Evolutionary conservation across 1,140 invertebrate genomes (phyloP).

Genomic region (Trigoniulus corallinus): DNA sequence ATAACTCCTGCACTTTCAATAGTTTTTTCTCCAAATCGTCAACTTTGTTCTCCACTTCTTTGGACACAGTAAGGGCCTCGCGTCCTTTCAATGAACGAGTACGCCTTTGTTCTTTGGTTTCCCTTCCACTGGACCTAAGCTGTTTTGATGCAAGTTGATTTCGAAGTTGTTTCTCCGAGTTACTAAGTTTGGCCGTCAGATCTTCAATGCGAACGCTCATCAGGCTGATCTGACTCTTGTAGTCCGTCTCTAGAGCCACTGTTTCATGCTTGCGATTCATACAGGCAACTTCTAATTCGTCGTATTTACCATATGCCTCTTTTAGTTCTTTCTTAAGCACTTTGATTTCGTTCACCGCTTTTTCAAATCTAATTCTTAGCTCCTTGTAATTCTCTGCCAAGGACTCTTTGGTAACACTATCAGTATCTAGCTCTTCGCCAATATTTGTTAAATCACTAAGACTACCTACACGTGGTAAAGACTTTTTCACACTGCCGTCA

Average conservation of each 20-base stretch:
- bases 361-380: constrained; percentile 53
- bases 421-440: constrained; percentile 35
- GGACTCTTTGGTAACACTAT: neutral
- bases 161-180: constrained; percentile 64
- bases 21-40: constrained; percentile 11
- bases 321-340: constrained; percentile 61
- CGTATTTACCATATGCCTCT: constrained; percentile 58
- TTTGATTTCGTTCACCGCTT: constrained; percentile 61
- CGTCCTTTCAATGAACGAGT: constrained; percentile 56
- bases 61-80: constrained; percentile 57
- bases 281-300: constrained; percentile 56
- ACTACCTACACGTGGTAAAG: constrained; percentile 33
- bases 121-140: constrained; percentile 47
- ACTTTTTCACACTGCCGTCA: neutral
- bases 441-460: constrained; percentile 63
- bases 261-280: constrained; percentile 53
- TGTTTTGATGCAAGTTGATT: constrained; percentile 40
- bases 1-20: constrained; percentile 7
- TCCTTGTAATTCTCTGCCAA: constrained; percentile 57
- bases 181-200: constrained; percentile 56
- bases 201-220: constrained; percentile 72
- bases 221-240: constrained; percentile 51
- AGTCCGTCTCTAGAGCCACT: constrained; percentile 44
- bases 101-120: constrained; percentile 54
- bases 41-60: constrained; percentile 60